These are phyloP conservation scores for Philaenus spumarius DNA, from an alignment of 1,140 invertebrate genomes.

Conservation along the genomic window DNA sequence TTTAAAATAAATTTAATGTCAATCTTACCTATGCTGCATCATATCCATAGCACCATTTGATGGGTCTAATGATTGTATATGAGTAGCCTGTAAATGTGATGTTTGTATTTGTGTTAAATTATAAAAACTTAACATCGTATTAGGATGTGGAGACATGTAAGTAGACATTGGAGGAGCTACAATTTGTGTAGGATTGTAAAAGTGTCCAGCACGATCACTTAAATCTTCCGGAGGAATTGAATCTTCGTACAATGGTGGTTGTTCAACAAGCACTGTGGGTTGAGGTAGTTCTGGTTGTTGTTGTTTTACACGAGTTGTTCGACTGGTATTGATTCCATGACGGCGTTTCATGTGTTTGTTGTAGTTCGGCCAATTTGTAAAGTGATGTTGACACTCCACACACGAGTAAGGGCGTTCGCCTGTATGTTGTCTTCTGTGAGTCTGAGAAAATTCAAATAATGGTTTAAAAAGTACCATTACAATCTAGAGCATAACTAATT, in stretches of 20 bases:
- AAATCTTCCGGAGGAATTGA: conserved; percentile 3
- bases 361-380: conserved; percentile 70
- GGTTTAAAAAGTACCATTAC: conserved; percentile 3
- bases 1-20: neutral
- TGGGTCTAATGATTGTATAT: too few species aligned
- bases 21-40: conserved; percentile 12
- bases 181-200: neutral
- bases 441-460: conserved; percentile 34
- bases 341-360: conserved; percentile 68
- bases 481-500: too few species aligned
- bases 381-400: conserved; percentile 55
- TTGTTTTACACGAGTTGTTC: conserved; percentile 12
- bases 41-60: neutral
- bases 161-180: neutral
- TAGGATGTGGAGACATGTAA: neutral
- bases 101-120: conserved; percentile 10
- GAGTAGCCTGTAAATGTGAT: neutral
- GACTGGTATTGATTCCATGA: conserved; percentile 38
- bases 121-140: conserved; percentile 8
- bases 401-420: conserved; percentile 52
- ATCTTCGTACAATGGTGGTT: conserved; percentile 11
- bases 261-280: neutral
- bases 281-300: neutral
- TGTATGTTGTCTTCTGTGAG: conserved; percentile 55
- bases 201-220: neutral